A percentile compares a stretch with the other conserved stretches of the same genome.
Conservation (phyloP, 2,113 vertebrate species). For the Nothocercus julius region DNA sequence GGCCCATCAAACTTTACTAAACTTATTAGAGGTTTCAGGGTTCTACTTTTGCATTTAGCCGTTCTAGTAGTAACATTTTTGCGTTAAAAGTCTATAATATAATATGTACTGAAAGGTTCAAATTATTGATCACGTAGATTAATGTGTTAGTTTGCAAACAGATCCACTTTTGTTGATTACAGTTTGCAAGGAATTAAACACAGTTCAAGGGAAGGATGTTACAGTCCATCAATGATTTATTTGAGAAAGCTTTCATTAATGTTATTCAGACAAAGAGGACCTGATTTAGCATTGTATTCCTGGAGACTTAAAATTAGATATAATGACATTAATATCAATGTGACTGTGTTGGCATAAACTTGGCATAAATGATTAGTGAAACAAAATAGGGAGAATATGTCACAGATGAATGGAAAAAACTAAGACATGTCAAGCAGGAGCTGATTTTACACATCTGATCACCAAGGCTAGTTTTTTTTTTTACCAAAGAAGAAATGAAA, state of each 20-base stretch:
- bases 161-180: background rate
- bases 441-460: background rate
- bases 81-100: background rate
- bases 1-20: too few relatives aligned
- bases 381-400: background rate
- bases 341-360: too few relatives aligned
- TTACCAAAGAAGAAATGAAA: background rate
- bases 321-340: background rate
- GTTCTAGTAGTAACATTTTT: background rate
- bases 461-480: background rate
- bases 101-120: background rate
- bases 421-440: background rate
- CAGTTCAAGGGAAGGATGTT: background rate
- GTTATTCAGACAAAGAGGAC: background rate
- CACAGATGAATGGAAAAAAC: background rate
- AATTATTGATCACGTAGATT: background rate
- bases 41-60: background rate
- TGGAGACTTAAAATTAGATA: background rate
- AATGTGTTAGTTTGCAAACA: background rate
- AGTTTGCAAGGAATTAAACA: background rate
- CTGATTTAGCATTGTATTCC: background rate
- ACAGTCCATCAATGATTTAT: background rate
- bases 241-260: background rate
- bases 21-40: background rate
- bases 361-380: background rate